Evolutionary conservation across 2,888 invertebrate species (phyloP), one percentile per base, ranked within the genome.

Genomic region (Pseudeuparius sepicola): DNA sequence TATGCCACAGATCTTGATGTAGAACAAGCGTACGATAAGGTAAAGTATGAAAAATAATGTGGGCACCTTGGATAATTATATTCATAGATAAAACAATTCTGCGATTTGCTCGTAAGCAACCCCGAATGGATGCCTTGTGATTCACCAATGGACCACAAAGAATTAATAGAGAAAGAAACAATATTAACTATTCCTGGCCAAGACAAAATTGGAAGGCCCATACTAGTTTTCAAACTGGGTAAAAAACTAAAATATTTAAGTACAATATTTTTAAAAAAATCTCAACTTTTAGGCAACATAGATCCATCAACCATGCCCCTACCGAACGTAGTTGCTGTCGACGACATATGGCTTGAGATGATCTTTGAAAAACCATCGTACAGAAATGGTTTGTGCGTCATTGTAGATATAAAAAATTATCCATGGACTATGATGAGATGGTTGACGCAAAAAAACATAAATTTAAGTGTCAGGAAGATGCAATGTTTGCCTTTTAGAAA

Each of bases 221-320:
- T 64, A 28, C 61, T 57, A 38, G 40, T 63, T 12, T 44, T 52
- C n/a, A 57, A 56, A 54, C 40, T 59, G 40, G 59, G 63, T 61
- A 40, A 37, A 31, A 13, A 7, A 14, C 4, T 4, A n/a, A n/a
- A n/a, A n/a, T n/a, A n/a, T n/a, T 9, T 24, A 24, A n/a, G 4
- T 14, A 31, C 6, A 14, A 7, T 3, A 30, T 5, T 25, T 4
- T n/a, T n/a, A n/a, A n/a, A n/a, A n/a, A n/a, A n/a, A n/a, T n/a
- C n/a, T n/a, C n/a, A n/a, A n/a, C n/a, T n/a, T n/a, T 34, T 28
- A 56, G 56, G 44, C 16, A 51, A 52, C 32, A 41, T 55, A 4
- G 47, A 57, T 37, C 43, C 53, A 1, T 40, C 44, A 1, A 50
- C 45, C 32, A 51, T 54, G 34, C 40, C 43, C 4, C 33, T 60